Percentiles rank a stretch among this genome's conserved stretches.
These are phyloP conservation scores for Fissipunctia ypsillon DNA, from an alignment of 2,888 invertebrate genomes.

Conservation along the genomic window DNA sequence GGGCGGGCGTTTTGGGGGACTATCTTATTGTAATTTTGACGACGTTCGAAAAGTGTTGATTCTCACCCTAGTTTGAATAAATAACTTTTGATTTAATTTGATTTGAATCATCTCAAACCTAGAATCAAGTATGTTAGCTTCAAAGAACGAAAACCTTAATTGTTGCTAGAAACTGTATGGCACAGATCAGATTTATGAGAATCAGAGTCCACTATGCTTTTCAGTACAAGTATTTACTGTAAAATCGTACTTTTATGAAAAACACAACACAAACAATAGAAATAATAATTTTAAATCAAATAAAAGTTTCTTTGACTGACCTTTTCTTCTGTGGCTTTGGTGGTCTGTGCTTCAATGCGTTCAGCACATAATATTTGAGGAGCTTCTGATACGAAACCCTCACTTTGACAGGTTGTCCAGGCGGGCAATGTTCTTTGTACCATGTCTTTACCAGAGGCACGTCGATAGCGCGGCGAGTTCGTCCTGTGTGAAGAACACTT, in stretches of 20 bases:
- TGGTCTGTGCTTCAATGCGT: constrained; percentile 98
- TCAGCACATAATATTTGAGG: constrained; percentile 99
- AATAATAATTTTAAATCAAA: neutral
- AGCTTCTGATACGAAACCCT: constrained; percentile 99
- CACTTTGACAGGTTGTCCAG: constrained; percentile 99
- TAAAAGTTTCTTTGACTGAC: constrained; percentile 74
- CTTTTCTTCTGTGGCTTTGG: constrained; percentile 99
- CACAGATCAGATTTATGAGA: no score
- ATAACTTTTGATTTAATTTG: no score
- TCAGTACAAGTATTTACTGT: neutral
- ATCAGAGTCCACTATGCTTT: neutral
- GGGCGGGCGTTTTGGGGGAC: no score
- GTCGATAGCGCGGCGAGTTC: constrained; percentile 98
- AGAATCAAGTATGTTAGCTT: neutral
- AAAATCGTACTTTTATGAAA: neutral
- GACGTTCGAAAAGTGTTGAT: no score
- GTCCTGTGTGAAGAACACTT: constrained; percentile 88
- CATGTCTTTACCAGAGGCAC: constrained; percentile 99
- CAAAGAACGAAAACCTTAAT: neutral
- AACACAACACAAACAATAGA: neutral
- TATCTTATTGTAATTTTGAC: no score
- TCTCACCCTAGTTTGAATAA: no score
- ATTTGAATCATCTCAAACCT: no score
- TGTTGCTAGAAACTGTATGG: no score
- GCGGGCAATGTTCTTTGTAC: constrained; percentile 98